Evolutionary conservation across 2,797 vertebrate species (phyloP), one percentile per base, ranked within the genome.

Genomic region (Myotis findleyi): DNA sequence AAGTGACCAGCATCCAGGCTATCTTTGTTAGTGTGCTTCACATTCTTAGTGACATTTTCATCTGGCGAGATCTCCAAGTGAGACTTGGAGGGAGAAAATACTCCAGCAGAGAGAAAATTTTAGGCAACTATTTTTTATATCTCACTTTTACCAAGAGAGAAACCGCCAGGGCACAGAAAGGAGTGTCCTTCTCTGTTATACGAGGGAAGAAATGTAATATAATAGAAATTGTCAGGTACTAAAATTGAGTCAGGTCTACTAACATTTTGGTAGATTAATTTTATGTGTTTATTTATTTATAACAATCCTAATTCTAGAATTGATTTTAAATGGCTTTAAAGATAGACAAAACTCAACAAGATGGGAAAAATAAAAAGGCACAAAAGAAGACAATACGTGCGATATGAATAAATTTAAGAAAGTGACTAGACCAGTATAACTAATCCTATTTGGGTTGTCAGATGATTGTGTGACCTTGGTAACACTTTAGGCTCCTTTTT

Each of bases 271-370:
- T 88, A 49, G 66, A 51, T 88, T 85, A 79, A 80, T 55, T 91
- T 68, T 73, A 44, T 44, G 20, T 87, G 41, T 81, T 30, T 62
- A 62, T 27, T 85, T 81, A 36, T 72, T 76, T 71, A 64, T 75
- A 76, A 17, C 30, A n/a, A 2, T 75, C 3, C 7, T 62, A 76
- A 12, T 36, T 84, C n/a, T 91, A 72, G 53, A 88, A 51, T 66
- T 49, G 20, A 81, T 68, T 93, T 76, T 81, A 94, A 85, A 66
- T 81, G 23, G 16, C 14, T 76, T 91, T 14, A 64, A 87, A 79
- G 20, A n/a, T 20, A 55, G 55, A 71, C 0, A 36, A 73, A 83
- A 66, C 36, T 93, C 79, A 83, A 38, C 16, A 93, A 64, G 38
- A 41, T 25, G 55, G 44, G 27, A 38, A 20, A 91, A 80, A 71